Base-by-base conservation (phyloP, 1,140 invertebrate species). In the Chironomus tepperi region DNA sequence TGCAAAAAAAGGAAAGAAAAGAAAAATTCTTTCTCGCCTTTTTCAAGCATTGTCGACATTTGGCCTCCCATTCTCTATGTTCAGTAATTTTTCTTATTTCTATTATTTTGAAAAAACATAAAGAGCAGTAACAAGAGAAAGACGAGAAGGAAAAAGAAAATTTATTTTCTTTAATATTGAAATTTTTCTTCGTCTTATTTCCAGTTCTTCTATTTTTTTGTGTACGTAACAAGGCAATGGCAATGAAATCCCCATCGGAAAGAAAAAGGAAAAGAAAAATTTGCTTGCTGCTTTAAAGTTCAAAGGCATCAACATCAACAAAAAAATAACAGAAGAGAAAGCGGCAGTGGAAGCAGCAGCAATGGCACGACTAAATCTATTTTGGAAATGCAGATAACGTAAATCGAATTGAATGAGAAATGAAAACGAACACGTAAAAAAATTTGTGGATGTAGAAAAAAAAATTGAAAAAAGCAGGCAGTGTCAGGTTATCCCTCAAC, bases 101-200 rank as follows among this genome's bases (percentile, higher is more conserved):
- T 47, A 47, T n/a, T n/a, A n/a, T n/a, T n/a, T n/a, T n/a, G n/a
- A n/a, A n/a, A 47, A 47, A 47, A 47, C 8, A 10, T 47, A 10
- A 10, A 47, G 8, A 15, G 43, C 15, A 15, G 15, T 10, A 47
- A 47, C 43, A 47, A 47, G 43, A 47, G 8, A 3, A 8, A 47
- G 43, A 10, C 8, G 43, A n/a, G n/a, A 15, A 15, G 47, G 47
- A 15, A 57, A 57, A 15, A 57, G 47, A 15, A 57, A 57, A 57
- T 57, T 57, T 57, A 57, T 57, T 57, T 57, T 57, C 47, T 57
- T 57, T 57, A 57, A 57, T 57, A 57, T 57, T 57, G 47, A 57
- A 57, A 57, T 57, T 57, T 57, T 57, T 57, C 47, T 57, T 34
- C 24, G 24, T 34, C 47, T 57, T 57, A n/a, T 57, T 15, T 57